A percentile compares a stretch with the other conserved stretches of the same genome.
Evolutionary conservation across 2,113 vertebrate genomes (phyloP).

Genomic region (Stigmatopora argus): DNA sequence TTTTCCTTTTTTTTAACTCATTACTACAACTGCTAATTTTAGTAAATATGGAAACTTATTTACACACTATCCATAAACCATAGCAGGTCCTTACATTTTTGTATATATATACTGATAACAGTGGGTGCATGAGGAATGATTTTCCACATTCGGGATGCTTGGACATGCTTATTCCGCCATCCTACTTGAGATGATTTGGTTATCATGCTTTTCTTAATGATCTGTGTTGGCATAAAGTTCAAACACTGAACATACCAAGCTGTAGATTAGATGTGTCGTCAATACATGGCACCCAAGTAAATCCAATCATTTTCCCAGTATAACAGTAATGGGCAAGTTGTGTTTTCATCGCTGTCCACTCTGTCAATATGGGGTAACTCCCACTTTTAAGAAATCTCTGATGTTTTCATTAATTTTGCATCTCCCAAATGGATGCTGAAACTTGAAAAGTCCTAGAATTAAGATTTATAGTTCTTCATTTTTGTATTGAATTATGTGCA

Average conservation of each 20-base stretch:
- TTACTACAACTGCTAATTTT: neutral
- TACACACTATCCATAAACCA: neutral
- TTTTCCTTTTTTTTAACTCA: neutral
- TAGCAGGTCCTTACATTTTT: neutral
- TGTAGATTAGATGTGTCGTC: neutral
- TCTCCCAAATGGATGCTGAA: too few relatives aligned
- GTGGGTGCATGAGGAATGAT: slow-evolving; percentile 38
- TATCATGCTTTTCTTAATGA: neutral
- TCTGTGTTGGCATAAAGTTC: too few relatives aligned
- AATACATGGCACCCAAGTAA: neutral
- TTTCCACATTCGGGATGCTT: neutral
- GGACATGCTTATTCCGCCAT: neutral
- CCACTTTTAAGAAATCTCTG: too few relatives aligned
- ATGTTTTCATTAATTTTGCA: too few relatives aligned
- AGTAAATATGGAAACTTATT: neutral
- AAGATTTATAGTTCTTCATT: too few relatives aligned
- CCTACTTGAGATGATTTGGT: neutral
- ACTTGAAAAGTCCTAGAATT: too few relatives aligned
- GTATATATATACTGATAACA: slow-evolving; percentile 12
- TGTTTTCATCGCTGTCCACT: too few relatives aligned
- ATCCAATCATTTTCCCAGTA: too few relatives aligned
- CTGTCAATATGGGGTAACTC: too few relatives aligned
- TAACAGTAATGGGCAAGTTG: too few relatives aligned
- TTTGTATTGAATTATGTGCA: too few relatives aligned
- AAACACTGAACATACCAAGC: neutral